phyloP scores from a whole-genome alignment of 2,113 vertebrate species.

The Caranx melampygus region DNA sequence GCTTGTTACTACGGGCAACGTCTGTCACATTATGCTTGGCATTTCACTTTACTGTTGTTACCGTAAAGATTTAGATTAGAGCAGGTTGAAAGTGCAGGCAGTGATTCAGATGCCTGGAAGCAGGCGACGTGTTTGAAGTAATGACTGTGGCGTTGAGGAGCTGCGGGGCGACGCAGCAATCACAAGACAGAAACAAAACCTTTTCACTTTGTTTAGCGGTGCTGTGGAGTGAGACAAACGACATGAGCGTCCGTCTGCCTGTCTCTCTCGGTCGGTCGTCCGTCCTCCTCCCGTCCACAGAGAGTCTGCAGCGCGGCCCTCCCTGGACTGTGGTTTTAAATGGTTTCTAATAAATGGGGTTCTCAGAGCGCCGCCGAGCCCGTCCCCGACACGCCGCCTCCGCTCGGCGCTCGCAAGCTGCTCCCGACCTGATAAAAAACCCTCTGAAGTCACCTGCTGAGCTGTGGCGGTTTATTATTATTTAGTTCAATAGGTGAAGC shows the following conservation, averaged over 20 bases:
- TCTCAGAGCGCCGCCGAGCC: slow-evolving; percentile 34
- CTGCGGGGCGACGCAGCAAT: background rate
- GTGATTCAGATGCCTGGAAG: background rate
- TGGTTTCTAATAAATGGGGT: slow-evolving; percentile 50
- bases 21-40: too few relatives aligned
- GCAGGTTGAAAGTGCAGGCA: too few relatives aligned
- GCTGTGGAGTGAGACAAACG: slow-evolving; percentile 4
- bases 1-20: too few relatives aligned
- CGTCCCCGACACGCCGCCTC: slow-evolving; percentile 21
- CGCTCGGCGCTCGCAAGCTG: slow-evolving; percentile 40
- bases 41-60: too few relatives aligned
- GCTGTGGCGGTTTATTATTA: slow-evolving; percentile 6
- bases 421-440: slow-evolving; percentile 55
- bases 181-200: background rate
- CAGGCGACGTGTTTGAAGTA: background rate
- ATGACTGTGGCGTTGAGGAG: background rate
- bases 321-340: slow-evolving; percentile 40
- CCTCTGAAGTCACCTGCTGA: slow-evolving; percentile 50
- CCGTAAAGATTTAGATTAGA: too few relatives aligned
- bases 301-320: slow-evolving; percentile 33
- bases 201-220: background rate
- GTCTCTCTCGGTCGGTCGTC: background rate
- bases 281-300: background rate
- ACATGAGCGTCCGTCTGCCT: background rate
- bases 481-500: slow-evolving; percentile 31